Percentiles rank a stretch among this genome's conserved stretches.
These are phyloP conservation scores for Characodon lateralis DNA, from an alignment of 2,797 vertebrate genomes.

Conservation along the genomic window DNA sequence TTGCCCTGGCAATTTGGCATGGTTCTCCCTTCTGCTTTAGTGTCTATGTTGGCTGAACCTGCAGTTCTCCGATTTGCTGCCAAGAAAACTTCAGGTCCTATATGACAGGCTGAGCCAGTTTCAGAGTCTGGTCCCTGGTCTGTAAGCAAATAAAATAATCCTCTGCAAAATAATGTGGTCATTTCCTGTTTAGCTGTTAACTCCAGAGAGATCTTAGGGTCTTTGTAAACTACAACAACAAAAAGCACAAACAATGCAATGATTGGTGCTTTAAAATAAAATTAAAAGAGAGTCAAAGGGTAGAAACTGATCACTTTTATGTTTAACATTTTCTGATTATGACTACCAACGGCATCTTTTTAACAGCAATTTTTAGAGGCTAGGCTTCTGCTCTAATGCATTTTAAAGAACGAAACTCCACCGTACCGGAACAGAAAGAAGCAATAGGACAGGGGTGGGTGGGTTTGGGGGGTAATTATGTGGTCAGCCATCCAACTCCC, in stretches of 20 bases:
- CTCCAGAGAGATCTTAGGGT: slow-evolving; percentile 45
- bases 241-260: neutral
- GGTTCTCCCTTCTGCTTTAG: slow-evolving; percentile 89
- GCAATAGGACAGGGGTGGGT: slow-evolving; percentile 49
- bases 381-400: slow-evolving; percentile 40
- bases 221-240: slow-evolving; percentile 1
- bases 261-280: slow-evolving; percentile 30
- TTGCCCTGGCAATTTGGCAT: slow-evolving; percentile 89
- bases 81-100: slow-evolving; percentile 85
- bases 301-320: slow-evolving; percentile 28
- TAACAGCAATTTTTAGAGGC: slow-evolving; percentile 24
- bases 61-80: slow-evolving; percentile 81
- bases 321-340: slow-evolving; percentile 23
- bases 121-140: slow-evolving; percentile 69
- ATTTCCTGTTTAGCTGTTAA: slow-evolving; percentile 76
- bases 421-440: slow-evolving; percentile 68
- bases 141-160: slow-evolving; percentile 78
- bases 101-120: slow-evolving; percentile 78
- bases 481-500: slow-evolving; percentile 53
- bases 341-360: slow-evolving; percentile 32
- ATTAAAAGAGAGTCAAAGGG: neutral
- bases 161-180: slow-evolving; percentile 66
- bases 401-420: slow-evolving; percentile 58
- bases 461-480: slow-evolving; percentile 53
- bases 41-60: slow-evolving; percentile 96